A percentile compares a stretch with the other conserved stretches of the same genome.
phyloP scores from a whole-genome alignment of 2,797 vertebrate genomes.

The Ptychadena robeensis region DNA sequence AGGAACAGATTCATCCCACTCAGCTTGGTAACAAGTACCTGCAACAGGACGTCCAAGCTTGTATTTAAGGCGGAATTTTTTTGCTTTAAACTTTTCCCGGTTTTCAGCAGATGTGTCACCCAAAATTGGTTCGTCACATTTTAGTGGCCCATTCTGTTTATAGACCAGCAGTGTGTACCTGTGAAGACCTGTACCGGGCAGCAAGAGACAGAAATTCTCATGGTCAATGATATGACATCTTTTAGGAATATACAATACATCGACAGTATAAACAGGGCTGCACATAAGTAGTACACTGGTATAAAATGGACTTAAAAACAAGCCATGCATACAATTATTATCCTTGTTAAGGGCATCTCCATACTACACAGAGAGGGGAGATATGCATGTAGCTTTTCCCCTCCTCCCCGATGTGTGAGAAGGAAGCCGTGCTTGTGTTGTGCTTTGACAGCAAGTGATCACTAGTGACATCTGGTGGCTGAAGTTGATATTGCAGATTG shows the following conservation, averaged over 20 bases:
- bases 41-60: constrained; percentile 81
- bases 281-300: too few relatives aligned
- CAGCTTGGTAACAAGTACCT: constrained; percentile 90
- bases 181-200: constrained; percentile 82
- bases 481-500: too few relatives aligned
- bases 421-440: too few relatives aligned
- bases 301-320: too few relatives aligned
- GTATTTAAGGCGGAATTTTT: constrained; percentile 88
- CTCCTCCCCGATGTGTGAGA: too few relatives aligned
- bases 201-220: not conserved
- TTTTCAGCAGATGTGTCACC: constrained; percentile 84
- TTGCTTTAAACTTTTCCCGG: constrained; percentile 88
- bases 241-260: not conserved
- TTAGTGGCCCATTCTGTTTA: constrained; percentile 80
- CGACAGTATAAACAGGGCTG: too few relatives aligned
- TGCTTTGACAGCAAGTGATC: too few relatives aligned
- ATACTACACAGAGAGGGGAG: too few relatives aligned
- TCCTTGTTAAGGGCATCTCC: too few relatives aligned
- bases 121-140: constrained; percentile 83
- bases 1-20: constrained; percentile 94
- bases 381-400: too few relatives aligned
- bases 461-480: too few relatives aligned
- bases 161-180: constrained; percentile 96
- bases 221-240: not conserved
- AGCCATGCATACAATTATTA: too few relatives aligned